These are phyloP conservation scores for Eupithecia pulchellata DNA, from an alignment of 2,888 invertebrate genomes.

Conservation along the genomic window DNA sequence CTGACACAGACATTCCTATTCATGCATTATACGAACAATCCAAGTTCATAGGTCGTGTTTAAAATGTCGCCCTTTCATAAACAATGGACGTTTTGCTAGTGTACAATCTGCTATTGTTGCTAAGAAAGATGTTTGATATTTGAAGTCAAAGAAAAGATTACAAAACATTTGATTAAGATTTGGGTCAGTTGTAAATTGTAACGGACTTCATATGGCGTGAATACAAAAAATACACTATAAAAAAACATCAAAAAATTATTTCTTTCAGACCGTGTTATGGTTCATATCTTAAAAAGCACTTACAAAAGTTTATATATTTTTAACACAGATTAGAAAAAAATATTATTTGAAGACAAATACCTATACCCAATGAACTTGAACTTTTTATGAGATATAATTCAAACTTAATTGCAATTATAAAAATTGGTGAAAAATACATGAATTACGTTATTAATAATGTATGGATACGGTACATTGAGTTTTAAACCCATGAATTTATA, in stretches of 20 bases:
- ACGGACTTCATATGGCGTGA: conserved; percentile 6
- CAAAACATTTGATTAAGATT: conserved; percentile 17
- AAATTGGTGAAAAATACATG: background rate
- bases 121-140: conserved; percentile 38
- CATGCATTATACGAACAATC: conserved; percentile 53
- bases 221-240: conserved; percentile 6
- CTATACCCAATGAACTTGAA: background rate
- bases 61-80: conserved; percentile 60
- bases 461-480: background rate
- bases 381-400: background rate
- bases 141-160: conserved; percentile 8
- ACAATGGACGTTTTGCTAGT: conserved; percentile 53
- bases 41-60: conserved; percentile 60
- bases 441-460: background rate
- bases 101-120: conserved; percentile 36
- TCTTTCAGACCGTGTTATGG: no score
- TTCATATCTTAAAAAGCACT: no score
- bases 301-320: no score
- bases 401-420: background rate
- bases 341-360: no score
- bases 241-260: no score
- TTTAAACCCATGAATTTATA: background rate
- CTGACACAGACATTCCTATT: conserved; percentile 60
- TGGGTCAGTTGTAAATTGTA: conserved; percentile 18
- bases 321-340: no score